Percentiles rank a stretch among this genome's conserved stretches.
Conservation (phyloP, 2,888 invertebrate species). For the Aporophyla nigra region DNA sequence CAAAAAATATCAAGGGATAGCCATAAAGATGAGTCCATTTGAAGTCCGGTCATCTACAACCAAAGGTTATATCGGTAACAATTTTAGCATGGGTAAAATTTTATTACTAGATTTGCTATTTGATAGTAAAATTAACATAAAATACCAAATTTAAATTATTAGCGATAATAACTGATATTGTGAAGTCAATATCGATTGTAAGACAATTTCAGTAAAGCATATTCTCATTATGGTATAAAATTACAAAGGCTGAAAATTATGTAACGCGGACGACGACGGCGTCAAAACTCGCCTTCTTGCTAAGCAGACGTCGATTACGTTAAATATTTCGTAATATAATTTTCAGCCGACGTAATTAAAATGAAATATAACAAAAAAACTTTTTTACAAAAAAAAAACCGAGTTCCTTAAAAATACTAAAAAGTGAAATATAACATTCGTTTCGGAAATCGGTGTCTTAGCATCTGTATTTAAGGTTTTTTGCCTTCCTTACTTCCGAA, state of each 20-base stretch:
- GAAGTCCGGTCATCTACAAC: constrained; percentile 59
- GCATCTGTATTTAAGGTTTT: too few species aligned
- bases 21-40: constrained; percentile 16
- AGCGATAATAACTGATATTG: neutral
- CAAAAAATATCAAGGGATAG: neutral
- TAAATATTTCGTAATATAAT: constrained; percentile 1
- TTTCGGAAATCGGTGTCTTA: too few species aligned
- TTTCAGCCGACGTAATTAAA: constrained; percentile 13
- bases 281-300: neutral
- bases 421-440: too few species aligned
- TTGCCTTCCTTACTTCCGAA: too few species aligned
- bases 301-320: too few species aligned
- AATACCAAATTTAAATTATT: constrained; percentile 12
- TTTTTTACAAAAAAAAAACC: too few species aligned
- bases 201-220: neutral
- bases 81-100: constrained; percentile 67
- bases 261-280: too few species aligned
- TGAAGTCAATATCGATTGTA: constrained; percentile 10
- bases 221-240: neutral
- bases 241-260: constrained; percentile 10
- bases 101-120: constrained; percentile 36
- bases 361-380: constrained; percentile 15
- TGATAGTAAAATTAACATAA: constrained; percentile 20
- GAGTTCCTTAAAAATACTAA: too few species aligned
- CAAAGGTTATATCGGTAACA: constrained; percentile 70